Conservation (phyloP, 2,888 invertebrate species). For the Diachrysia chrysitis region DNA sequence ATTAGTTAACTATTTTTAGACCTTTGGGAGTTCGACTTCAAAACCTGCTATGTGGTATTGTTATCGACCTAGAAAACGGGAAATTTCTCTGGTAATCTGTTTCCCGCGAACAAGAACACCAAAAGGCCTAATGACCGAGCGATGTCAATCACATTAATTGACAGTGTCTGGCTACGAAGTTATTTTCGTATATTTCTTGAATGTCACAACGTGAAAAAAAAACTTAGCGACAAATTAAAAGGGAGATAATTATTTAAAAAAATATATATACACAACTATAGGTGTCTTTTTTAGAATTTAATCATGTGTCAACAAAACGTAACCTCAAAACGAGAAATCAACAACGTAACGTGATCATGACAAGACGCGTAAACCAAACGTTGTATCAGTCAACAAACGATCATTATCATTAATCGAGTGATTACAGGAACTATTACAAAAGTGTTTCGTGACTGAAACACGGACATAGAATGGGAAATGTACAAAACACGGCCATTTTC, state of each 20-base stretch:
- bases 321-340: slow-evolving; percentile 86
- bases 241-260: slow-evolving; percentile 16
- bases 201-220: slow-evolving; percentile 51
- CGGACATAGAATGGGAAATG: slow-evolving; percentile 79
- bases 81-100: slow-evolving; percentile 63
- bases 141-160: slow-evolving; percentile 88
- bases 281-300: slow-evolving; percentile 44
- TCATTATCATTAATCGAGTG: slow-evolving; percentile 56
- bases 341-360: slow-evolving; percentile 82
- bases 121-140: slow-evolving; percentile 81
- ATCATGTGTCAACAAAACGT: slow-evolving; percentile 83
- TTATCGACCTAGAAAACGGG: slow-evolving; percentile 63
- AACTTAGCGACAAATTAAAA: slow-evolving; percentile 25
- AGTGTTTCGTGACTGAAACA: slow-evolving; percentile 63
- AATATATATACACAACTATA: slow-evolving; percentile 15
- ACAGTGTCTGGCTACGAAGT: slow-evolving; percentile 74
- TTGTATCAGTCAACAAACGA: slow-evolving; percentile 54
- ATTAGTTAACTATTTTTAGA: slow-evolving; percentile 53
- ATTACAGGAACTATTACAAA: slow-evolving; percentile 52
- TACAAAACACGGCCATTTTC: slow-evolving; percentile 88
- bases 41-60: slow-evolving; percentile 50
- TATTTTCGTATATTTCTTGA: slow-evolving; percentile 61
- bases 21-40: slow-evolving; percentile 14
- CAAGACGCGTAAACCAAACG: slow-evolving; percentile 66
- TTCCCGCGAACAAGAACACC: slow-evolving; percentile 59